These are phyloP conservation scores for Loris lydekkerianus DNA, from an alignment of 2,797 vertebrate genomes.

Conservation along the genomic window DNA sequence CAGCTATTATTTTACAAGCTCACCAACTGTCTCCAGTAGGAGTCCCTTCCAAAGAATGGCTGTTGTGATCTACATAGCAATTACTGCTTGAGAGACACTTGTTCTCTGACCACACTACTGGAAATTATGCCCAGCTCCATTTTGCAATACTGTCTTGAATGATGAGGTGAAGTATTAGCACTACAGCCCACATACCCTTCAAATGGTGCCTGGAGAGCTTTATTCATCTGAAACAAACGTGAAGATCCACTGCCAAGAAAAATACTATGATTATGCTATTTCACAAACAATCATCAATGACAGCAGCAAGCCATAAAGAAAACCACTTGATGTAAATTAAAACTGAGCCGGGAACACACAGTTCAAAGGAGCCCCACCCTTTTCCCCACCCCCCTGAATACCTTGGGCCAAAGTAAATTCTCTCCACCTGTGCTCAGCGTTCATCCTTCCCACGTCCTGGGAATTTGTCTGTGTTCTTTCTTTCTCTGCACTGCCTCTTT, in stretches of 20 bases:
- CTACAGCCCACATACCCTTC: not conserved
- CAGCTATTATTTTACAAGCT: constrained; percentile 22
- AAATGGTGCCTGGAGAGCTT: not conserved
- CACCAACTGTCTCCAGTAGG: not conserved
- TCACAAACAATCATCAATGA: constrained; percentile 46
- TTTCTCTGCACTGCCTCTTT: not conserved
- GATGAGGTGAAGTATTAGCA: not conserved
- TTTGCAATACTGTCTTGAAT: constrained; percentile 9
- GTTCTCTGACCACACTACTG: not conserved
- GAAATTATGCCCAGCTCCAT: not conserved
- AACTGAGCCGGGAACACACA: not conserved
- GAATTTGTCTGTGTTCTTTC: not conserved
- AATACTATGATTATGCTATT: not conserved
- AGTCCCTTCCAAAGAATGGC: not conserved
- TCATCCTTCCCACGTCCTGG: not conserved
- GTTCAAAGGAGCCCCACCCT: not conserved
- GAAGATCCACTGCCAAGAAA: not conserved
- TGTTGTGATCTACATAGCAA: not conserved
- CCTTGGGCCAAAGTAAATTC: not conserved
- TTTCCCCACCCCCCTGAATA: not conserved
- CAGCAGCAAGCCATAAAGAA: not conserved
- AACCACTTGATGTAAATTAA: not conserved
- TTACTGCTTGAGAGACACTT: not conserved
- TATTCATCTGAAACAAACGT: constrained; percentile 24
- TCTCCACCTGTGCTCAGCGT: not conserved